A percentile compares a stretch with the other conserved stretches of the same genome.
These are phyloP conservation scores for Eilema sororculum DNA, from an alignment of 2,888 invertebrate genomes.

Conservation along the genomic window DNA sequence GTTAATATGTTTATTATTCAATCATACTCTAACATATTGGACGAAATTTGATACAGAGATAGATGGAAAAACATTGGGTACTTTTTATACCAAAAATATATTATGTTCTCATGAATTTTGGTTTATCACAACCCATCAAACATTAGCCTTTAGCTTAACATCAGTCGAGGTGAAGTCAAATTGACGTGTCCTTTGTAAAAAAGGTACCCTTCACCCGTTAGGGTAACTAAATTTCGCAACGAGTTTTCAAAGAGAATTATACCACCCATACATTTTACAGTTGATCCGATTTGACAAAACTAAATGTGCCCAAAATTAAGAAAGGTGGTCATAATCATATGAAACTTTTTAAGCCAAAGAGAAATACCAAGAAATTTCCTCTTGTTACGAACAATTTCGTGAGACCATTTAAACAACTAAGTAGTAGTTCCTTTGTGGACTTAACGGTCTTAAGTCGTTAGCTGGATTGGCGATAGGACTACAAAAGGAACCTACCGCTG, in stretches of 20 bases:
- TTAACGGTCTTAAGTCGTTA: slow-evolving; percentile 33
- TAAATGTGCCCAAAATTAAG: no score
- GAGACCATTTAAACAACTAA: slow-evolving; percentile 36
- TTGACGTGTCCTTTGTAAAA: no score
- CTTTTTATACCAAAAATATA: no score
- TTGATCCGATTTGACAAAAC: background rate
- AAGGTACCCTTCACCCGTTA: background rate
- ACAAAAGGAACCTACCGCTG: slow-evolving; percentile 20
- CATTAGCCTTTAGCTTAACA: no score
- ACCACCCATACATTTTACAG: background rate
- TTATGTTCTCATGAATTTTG: no score
- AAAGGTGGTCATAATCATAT: no score
- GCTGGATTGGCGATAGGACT: slow-evolving; percentile 36
- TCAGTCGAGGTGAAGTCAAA: no score
- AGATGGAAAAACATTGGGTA: no score
- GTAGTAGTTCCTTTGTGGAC: slow-evolving; percentile 46
- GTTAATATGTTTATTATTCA: no score
- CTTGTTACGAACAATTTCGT: slow-evolving; percentile 19
- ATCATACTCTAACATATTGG: no score
- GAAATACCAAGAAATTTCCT: slow-evolving; percentile 26
- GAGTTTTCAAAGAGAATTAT: background rate
- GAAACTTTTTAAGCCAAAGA: background rate
- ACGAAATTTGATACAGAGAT: no score
- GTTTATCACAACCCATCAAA: no score
- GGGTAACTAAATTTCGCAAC: background rate